A percentile compares a stretch with the other conserved stretches of the same genome.
phyloP scores from a whole-genome alignment of 1,140 invertebrate genomes.

The Drosophila burlai region DNA sequence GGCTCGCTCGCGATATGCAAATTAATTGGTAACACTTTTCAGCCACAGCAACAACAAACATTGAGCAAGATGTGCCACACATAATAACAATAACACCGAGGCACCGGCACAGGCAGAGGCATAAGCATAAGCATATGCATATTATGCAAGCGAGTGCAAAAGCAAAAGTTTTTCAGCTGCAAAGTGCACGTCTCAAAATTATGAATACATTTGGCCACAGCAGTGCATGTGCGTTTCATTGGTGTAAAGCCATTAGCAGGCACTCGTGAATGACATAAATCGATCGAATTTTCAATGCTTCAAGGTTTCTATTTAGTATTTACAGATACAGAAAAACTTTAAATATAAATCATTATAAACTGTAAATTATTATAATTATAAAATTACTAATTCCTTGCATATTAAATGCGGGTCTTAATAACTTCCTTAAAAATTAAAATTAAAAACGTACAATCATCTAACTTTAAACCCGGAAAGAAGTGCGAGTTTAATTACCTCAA shows the following conservation, averaged over 20 bases:
- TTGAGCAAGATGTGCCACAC: conserved; percentile 56
- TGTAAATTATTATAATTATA: background rate
- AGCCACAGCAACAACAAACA: conserved; percentile 40
- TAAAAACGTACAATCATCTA: background rate
- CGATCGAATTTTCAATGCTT: conserved; percentile 22
- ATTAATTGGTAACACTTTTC: conserved; percentile 81
- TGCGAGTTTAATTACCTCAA: background rate
- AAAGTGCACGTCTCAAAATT: conserved; percentile 60
- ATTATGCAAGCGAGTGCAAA: conserved; percentile 69
- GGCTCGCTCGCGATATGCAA: conserved; percentile 71
- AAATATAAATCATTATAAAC: too few species aligned
- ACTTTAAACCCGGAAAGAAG: background rate
- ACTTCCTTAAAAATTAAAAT: background rate
- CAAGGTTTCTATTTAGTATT: conserved; percentile 15
- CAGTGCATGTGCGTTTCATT: conserved; percentile 38
- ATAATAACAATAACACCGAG: conserved; percentile 49
- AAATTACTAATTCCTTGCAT: background rate
- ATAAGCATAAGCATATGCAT: conserved; percentile 37
- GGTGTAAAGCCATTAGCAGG: conserved; percentile 38
- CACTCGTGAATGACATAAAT: conserved; percentile 44
- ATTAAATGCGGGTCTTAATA: background rate
- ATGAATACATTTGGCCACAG: conserved; percentile 41
- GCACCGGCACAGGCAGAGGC: conserved; percentile 33
- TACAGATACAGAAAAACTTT: background rate
- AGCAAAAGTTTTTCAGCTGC: conserved; percentile 56